Conservation (phyloP, 2,888 invertebrate genomes). For the Acleris laterana region DNA sequence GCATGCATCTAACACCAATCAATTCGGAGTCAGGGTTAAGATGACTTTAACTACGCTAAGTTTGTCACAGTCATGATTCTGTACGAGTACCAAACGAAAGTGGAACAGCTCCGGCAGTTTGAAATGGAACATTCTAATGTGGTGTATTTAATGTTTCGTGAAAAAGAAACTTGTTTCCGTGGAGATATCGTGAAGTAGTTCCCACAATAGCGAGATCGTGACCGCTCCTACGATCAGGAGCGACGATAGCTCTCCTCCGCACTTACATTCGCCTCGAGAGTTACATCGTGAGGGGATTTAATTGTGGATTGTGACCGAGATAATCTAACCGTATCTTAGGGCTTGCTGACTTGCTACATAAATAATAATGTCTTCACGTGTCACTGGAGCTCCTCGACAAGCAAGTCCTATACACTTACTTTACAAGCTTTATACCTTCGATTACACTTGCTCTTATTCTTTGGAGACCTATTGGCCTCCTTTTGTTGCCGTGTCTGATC, state of each 20-base stretch:
- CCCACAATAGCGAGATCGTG: constrained; percentile 76
- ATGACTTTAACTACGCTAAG: constrained; percentile 22
- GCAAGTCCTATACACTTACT: too few relatives aligned
- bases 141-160: constrained; percentile 38
- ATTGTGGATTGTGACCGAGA: constrained; percentile 65
- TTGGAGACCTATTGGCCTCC: too few relatives aligned
- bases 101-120: constrained; percentile 19
- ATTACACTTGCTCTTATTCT: too few relatives aligned
- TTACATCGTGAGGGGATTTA: constrained; percentile 65
- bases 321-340: constrained; percentile 53
- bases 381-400: neutral
- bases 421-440: too few relatives aligned
- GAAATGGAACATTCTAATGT: constrained; percentile 19
- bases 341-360: constrained; percentile 10
- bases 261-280: constrained; percentile 54
- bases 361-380: constrained; percentile 3
- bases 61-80: constrained; percentile 32
- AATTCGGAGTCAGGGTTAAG: constrained; percentile 16
- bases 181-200: constrained; percentile 57
- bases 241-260: constrained; percentile 64
- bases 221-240: constrained; percentile 68
- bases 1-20: constrained; percentile 1
- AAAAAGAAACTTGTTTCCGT: constrained; percentile 48
- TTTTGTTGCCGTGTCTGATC: too few relatives aligned
- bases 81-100: constrained; percentile 16